phyloP scores from a whole-genome alignment of 2,113 vertebrate species.

The Thermophis baileyi region DNA sequence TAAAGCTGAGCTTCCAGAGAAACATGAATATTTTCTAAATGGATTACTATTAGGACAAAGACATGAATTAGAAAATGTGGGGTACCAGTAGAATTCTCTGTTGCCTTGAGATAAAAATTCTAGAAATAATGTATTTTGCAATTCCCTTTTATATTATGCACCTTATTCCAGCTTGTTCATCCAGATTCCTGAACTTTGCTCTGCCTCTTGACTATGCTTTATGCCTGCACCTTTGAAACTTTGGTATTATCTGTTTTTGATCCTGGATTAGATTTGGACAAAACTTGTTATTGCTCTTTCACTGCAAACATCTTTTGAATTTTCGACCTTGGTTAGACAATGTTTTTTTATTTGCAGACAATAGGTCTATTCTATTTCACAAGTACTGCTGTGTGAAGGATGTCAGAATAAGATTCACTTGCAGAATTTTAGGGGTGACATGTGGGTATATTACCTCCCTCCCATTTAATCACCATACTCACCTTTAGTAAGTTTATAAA shows the following conservation, averaged over 20 bases:
- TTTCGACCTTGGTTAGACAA: not conserved
- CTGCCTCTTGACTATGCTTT: not conserved
- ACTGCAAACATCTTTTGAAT: not conserved
- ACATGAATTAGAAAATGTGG: not conserved
- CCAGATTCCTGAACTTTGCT: not conserved
- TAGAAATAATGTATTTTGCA: not conserved
- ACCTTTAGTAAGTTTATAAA: constrained; percentile 93
- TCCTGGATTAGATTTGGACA: not conserved
- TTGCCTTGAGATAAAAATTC: not conserved
- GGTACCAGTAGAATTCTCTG: not conserved
- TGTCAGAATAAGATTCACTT: not conserved
- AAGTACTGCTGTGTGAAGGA: not conserved
- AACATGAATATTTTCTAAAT: not conserved
- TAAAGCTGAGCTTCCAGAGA: not conserved
- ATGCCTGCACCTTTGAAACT: not conserved
- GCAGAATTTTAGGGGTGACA: not conserved
- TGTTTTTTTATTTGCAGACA: not conserved
- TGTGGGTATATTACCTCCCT: not conserved
- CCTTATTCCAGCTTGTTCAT: not conserved
- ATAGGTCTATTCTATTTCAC: not conserved
- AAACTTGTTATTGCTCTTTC: not conserved
- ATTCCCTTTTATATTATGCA: not conserved
- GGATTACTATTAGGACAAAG: not conserved
- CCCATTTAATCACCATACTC: constrained; percentile 5
- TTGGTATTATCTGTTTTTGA: not conserved